These are phyloP conservation scores for Hypena proboscidalis DNA, from an alignment of 2,888 invertebrate genomes.

Conservation along the genomic window DNA sequence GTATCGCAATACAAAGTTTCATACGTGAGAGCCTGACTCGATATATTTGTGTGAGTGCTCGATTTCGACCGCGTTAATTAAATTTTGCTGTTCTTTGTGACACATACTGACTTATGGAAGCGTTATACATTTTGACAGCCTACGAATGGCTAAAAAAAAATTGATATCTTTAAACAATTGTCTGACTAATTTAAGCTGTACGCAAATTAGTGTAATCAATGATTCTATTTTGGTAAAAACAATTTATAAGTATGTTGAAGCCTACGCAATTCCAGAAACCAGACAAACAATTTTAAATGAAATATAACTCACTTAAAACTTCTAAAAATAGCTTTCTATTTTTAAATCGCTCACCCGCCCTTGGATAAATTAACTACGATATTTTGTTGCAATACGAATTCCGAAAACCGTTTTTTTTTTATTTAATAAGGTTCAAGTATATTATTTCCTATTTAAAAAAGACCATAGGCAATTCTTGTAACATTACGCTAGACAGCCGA, in stretches of 20 bases:
- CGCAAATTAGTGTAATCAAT: not conserved
- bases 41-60: slow-evolving; percentile 8
- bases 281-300: no score
- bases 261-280: not conserved
- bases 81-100: slow-evolving; percentile 10
- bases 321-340: no score
- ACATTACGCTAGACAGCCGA: no score
- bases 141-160: not conserved
- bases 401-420: not conserved
- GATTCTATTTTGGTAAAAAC: not conserved
- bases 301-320: no score
- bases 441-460: no score
- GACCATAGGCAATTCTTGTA: no score
- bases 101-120: not conserved
- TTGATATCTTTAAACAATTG: not conserved
- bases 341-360: no score
- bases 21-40: slow-evolving; percentile 8
- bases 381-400: not conserved
- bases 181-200: not conserved
- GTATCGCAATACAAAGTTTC: slow-evolving; percentile 2
- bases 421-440: no score
- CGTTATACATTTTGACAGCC: not conserved
- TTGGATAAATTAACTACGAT: no score
- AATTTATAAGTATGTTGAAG: not conserved
- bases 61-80: slow-evolving; percentile 15